A percentile compares a stretch with the other conserved stretches of the same genome.
These are phyloP conservation scores for Lochmaea crataegi DNA, from an alignment of 2,888 invertebrate genomes.

Conservation along the genomic window DNA sequence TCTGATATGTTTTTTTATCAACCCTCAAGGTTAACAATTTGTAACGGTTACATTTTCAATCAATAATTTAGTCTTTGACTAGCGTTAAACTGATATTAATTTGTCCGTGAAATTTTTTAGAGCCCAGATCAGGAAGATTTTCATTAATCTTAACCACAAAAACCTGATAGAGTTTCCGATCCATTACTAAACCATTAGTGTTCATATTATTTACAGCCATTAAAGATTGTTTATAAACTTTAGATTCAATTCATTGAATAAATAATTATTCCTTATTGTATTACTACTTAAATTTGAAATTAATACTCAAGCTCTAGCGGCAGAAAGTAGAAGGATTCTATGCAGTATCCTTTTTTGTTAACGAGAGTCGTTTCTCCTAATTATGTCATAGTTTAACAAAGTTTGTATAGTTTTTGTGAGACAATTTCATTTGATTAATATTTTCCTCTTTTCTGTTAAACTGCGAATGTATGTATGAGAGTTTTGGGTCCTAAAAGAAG, in stretches of 20 bases:
- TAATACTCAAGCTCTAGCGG: too few species aligned
- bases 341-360: too few species aligned
- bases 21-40: neutral
- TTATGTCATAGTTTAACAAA: too few species aligned
- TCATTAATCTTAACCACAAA: neutral
- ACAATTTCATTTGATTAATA: too few species aligned
- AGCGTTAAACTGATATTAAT: constrained; percentile 1
- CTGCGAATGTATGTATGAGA: too few species aligned
- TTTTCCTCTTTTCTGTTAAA: too few species aligned
- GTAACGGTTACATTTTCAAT: neutral
- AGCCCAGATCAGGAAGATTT: neutral
- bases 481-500: too few species aligned
- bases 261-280: neutral
- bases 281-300: too few species aligned
- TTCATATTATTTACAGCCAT: neutral
- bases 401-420: too few species aligned
- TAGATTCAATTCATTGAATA: neutral
- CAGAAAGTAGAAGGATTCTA: too few species aligned
- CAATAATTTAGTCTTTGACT: neutral
- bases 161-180: neutral
- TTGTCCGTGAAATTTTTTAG: neutral
- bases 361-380: too few species aligned
- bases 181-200: too few species aligned
- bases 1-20: neutral
- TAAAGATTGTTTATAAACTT: neutral